These are phyloP conservation scores for Pediacus dermestoides DNA, from an alignment of 2,888 invertebrate species.

Conservation along the genomic window DNA sequence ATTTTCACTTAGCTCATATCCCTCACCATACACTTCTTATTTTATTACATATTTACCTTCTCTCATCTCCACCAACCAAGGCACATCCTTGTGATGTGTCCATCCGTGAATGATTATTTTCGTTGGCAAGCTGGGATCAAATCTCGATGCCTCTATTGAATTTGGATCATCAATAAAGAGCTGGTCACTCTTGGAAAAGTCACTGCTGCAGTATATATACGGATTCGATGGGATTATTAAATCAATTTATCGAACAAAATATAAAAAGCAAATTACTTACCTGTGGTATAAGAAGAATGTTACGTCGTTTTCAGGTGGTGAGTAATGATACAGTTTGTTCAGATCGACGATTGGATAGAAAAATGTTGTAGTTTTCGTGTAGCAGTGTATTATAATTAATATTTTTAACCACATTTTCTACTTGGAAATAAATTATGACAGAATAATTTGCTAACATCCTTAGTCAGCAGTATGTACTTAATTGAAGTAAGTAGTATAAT, in stretches of 20 bases:
- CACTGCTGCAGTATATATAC: too few relatives aligned
- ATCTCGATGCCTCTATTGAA: conserved; percentile 33
- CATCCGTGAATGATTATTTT: conserved; percentile 44
- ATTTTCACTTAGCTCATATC: too few relatives aligned
- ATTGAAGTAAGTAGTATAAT: too few relatives aligned
- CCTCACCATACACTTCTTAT: too few relatives aligned
- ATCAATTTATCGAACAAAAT: not conserved
- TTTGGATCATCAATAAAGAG: conserved; percentile 29
- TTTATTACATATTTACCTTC: conserved; percentile 31
- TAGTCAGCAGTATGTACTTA: too few relatives aligned
- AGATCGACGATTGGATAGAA: conserved; percentile 26
- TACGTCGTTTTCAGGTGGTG: conserved; percentile 35
- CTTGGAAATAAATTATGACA: too few relatives aligned
- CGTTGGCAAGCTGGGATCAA: conserved; percentile 34
- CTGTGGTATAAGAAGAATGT: conserved; percentile 38
- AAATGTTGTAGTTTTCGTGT: conserved; percentile 18
- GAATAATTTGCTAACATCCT: too few relatives aligned
- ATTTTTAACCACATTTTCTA: too few relatives aligned
- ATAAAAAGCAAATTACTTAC: conserved; percentile 37
- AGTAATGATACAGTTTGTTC: conserved; percentile 25
- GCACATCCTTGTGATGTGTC: conserved; percentile 39
- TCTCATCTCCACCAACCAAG: conserved; percentile 42
- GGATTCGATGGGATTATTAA: too few relatives aligned
- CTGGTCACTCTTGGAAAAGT: conserved; percentile 16
- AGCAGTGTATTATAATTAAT: too few relatives aligned